Evolutionary conservation across 2,888 invertebrate genomes (phyloP).

Genomic region (Eristalis intricaria): DNA sequence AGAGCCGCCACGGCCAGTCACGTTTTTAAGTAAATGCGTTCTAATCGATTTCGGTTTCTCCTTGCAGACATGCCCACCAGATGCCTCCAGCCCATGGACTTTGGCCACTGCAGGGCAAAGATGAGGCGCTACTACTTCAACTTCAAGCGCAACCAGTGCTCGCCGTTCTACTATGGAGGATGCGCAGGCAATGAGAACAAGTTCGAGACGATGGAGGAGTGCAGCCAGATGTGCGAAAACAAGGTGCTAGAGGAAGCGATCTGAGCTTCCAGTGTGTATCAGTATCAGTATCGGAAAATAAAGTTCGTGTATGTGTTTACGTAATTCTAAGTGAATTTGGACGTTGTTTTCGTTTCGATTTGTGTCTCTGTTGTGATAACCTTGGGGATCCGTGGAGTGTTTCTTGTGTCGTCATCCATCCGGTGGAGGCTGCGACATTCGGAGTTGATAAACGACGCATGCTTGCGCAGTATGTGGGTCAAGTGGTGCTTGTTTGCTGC

Average conservation of each 20-base stretch:
- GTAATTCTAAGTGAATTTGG: slow-evolving; percentile 31
- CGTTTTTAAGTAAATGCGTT: not conserved
- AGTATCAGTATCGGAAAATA: slow-evolving; percentile 15
- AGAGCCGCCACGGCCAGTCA: not conserved
- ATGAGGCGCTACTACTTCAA: slow-evolving; percentile 90
- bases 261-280: slow-evolving; percentile 17
- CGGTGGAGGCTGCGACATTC: slow-evolving; percentile 12
- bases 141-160: slow-evolving; percentile 82
- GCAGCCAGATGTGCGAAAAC: slow-evolving; percentile 77
- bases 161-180: slow-evolving; percentile 88
- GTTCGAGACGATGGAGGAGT: slow-evolving; percentile 86
- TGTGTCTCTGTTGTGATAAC: slow-evolving; percentile 24
- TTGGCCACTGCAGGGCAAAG: slow-evolving; percentile 88
- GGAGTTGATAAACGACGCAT: slow-evolving; percentile 8
- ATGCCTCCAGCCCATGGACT: slow-evolving; percentile 86
- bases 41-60: slow-evolving; percentile 15
- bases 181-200: slow-evolving; percentile 90
- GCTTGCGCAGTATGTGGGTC: slow-evolving; percentile 24
- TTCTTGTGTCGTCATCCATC: slow-evolving; percentile 46
- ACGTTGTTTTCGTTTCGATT: slow-evolving; percentile 29
- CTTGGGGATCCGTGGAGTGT: slow-evolving; percentile 37
- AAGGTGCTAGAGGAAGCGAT: slow-evolving; percentile 7
- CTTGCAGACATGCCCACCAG: slow-evolving; percentile 81
- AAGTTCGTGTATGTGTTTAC: slow-evolving; percentile 30
- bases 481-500: slow-evolving; percentile 9